A percentile compares a stretch with the other conserved stretches of the same genome.
These are phyloP conservation scores for Oryctes rhinoceros DNA, from an alignment of 1,140 invertebrate genomes.

Conservation along the genomic window DNA sequence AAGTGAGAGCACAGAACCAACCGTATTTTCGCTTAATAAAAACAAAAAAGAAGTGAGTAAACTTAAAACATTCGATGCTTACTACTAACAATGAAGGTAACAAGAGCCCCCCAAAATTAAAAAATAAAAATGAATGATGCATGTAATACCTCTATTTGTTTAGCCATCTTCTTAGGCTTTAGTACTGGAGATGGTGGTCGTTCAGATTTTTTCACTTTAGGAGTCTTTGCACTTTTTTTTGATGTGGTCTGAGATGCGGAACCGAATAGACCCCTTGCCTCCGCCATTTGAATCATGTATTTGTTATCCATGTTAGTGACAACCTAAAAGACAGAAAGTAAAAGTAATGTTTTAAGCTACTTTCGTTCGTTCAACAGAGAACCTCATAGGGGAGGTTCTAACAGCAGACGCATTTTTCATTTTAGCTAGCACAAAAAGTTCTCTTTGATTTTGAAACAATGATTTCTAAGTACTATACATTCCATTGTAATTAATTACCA, in stretches of 20 bases:
- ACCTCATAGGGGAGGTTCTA: too few species aligned
- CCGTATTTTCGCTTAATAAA: too few species aligned
- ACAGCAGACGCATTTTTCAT: too few species aligned
- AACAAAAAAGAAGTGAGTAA: too few species aligned
- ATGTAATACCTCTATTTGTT: conserved; percentile 56
- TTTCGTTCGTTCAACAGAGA: too few species aligned
- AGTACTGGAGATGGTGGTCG: conserved; percentile 44
- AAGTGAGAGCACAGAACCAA: too few species aligned
- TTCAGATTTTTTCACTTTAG: conserved; percentile 49
- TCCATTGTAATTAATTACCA: too few species aligned
- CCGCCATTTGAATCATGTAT: conserved; percentile 82
- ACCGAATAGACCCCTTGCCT: conserved; percentile 77
- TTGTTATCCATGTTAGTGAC: conserved; percentile 78
- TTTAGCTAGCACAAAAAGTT: too few species aligned
- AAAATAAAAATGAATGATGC: neutral
- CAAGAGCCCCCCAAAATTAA: neutral
- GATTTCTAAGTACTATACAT: too few species aligned
- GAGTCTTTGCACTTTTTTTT: conserved; percentile 51
- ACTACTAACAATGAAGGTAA: too few species aligned
- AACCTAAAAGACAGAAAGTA: conserved; percentile 60
- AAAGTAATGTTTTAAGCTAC: neutral
- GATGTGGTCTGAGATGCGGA: conserved; percentile 48
- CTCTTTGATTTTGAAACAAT: too few species aligned
- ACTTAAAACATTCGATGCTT: too few species aligned
- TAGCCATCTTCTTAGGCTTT: conserved; percentile 52